Evolutionary conservation across 2,797 vertebrate species (phyloP).

Genomic region (Cheirogaleus major): DNA sequence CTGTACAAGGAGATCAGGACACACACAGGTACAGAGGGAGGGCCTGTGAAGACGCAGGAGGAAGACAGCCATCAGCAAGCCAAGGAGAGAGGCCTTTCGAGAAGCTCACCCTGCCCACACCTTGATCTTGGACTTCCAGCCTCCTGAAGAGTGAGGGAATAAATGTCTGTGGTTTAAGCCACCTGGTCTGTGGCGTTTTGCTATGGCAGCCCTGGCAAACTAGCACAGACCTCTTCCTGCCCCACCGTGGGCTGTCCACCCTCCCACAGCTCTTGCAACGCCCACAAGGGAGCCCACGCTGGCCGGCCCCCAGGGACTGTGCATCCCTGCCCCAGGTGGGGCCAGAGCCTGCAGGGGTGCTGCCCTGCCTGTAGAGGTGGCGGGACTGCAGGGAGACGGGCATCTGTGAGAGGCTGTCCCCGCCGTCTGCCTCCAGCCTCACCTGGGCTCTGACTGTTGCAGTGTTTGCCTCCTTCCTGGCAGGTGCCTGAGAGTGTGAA

Average conservation of each 20-base stretch:
- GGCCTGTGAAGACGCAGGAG: background rate
- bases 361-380: background rate
- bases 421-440: background rate
- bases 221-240: background rate
- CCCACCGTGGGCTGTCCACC: background rate
- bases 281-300: fast-evolving
- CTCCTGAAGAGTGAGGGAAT: background rate
- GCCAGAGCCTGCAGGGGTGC: background rate
- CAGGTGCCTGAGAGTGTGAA: background rate
- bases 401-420: background rate
- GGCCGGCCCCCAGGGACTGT: background rate
- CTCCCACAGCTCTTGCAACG: background rate
- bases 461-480: background rate
- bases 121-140: background rate
- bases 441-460: background rate
- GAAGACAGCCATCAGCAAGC: background rate
- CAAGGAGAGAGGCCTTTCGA: background rate
- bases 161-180: background rate
- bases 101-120: background rate
- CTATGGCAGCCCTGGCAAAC: no score
- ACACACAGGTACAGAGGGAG: background rate
- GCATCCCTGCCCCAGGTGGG: background rate
- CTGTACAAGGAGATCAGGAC: background rate
- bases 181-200: fast-evolving
- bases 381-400: background rate